These are phyloP conservation scores for Perizoma flavofasciatum DNA, from an alignment of 2,888 invertebrate genomes.

Conservation along the genomic window DNA sequence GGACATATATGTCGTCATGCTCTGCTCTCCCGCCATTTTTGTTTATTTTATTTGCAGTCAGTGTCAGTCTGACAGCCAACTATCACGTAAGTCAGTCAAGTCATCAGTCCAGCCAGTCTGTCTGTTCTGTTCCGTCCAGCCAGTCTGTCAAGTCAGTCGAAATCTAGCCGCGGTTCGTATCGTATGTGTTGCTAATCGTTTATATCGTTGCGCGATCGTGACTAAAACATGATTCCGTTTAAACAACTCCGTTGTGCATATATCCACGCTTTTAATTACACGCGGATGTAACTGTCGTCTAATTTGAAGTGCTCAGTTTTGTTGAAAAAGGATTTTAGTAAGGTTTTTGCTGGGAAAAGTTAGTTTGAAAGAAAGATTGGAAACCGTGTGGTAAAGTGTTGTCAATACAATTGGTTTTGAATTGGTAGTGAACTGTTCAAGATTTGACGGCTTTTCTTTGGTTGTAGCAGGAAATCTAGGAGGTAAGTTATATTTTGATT, in stretches of 20 bases:
- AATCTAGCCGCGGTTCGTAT: constrained; percentile 54
- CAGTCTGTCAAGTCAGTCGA: constrained; percentile 61
- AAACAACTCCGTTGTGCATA: constrained; percentile 45
- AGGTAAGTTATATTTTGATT: no score
- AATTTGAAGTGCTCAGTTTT: constrained; percentile 29
- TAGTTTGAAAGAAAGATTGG: constrained; percentile 33
- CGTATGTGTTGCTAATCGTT: constrained; percentile 47
- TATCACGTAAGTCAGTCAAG: no score
- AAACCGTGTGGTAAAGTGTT: constrained; percentile 39
- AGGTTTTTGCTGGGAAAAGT: constrained; percentile 40
- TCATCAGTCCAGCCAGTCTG: no score
- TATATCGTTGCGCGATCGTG: constrained; percentile 54
- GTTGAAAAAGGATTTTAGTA: constrained; percentile 32
- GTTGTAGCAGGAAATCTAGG: neutral
- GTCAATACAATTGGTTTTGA: constrained; percentile 56
- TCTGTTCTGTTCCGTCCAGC: constrained; percentile 32
- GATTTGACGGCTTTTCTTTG: neutral
- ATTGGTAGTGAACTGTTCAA: constrained; percentile 46
- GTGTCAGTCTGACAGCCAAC: no score
- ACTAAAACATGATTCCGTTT: constrained; percentile 52
- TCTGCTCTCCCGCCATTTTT: no score
- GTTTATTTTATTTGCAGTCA: no score
- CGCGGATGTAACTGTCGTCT: constrained; percentile 32
- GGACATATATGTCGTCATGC: no score
- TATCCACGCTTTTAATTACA: constrained; percentile 38